Evolutionary conservation across 2,113 vertebrate genomes (phyloP).

Genomic region (Rana temporaria): DNA sequence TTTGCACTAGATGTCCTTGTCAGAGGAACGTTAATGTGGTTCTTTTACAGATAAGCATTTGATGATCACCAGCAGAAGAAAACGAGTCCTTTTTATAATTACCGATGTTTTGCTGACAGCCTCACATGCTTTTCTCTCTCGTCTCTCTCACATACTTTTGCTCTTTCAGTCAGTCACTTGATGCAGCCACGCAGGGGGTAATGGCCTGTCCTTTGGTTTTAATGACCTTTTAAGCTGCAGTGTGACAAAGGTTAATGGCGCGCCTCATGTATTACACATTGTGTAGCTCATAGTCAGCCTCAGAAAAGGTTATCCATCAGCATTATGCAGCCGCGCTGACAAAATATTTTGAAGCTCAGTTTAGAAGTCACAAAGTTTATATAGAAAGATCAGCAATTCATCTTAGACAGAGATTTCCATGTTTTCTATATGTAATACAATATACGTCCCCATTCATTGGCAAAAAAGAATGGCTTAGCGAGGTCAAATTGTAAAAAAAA

Average conservation of each 20-base stretch:
- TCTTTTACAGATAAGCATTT: slow-evolving; percentile 53
- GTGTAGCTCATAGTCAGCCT: slow-evolving; percentile 45
- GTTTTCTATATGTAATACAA: not conserved
- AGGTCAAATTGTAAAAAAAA: too few species aligned
- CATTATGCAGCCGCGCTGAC: slow-evolving; percentile 48
- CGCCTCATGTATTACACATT: slow-evolving; percentile 56
- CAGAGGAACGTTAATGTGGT: slow-evolving; percentile 48
- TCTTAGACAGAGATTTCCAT: slow-evolving; percentile 8
- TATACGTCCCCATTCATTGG: too few species aligned
- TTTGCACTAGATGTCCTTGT: slow-evolving; percentile 47
- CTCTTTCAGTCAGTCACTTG: slow-evolving; percentile 52
- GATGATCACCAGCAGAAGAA: slow-evolving; percentile 53
- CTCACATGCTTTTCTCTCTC: slow-evolving; percentile 40
- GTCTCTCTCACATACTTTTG: slow-evolving; percentile 28
- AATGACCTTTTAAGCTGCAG: slow-evolving; percentile 54
- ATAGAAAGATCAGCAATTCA: slow-evolving; percentile 20
- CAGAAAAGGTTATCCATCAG: slow-evolving; percentile 54
- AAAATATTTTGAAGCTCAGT: slow-evolving; percentile 53
- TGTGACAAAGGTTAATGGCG: slow-evolving; percentile 56
- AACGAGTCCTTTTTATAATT: slow-evolving; percentile 50
- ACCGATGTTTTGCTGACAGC: slow-evolving; percentile 54
- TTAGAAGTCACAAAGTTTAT: slow-evolving; percentile 45
- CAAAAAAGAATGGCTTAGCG: too few species aligned
- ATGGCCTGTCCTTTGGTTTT: slow-evolving; percentile 54
- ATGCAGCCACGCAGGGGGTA: slow-evolving; percentile 51